Evolutionary conservation across 37 sponge, comb jelly and placozoan species (phyloP), one percentile per base, ranked within the genome.

Genomic region (Diacarnus erythraeanus): DNA sequence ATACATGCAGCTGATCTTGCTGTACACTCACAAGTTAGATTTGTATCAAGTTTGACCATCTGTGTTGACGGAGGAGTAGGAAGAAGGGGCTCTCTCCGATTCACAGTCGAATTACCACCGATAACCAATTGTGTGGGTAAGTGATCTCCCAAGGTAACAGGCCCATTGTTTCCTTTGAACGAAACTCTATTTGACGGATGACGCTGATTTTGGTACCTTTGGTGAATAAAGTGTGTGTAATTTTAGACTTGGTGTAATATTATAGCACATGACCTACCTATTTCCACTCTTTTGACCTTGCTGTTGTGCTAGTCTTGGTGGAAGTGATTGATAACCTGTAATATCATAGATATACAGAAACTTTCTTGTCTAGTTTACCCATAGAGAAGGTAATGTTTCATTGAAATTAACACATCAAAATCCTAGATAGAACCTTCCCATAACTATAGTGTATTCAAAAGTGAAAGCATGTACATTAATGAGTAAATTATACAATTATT

Each of bases 161-260:
- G 5, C 29, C 68, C 77, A 12, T 42, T 29, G 27, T 36, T 71
- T 20, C 57, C 69, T 23, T 64, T 76, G 23, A 57, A 70, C 17
- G 65, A 20, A 4, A 38, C 29, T 54, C 88, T 74, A 42, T 92
- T 92, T 41, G 85, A 37, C 20, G 93, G 93, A 57, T 92, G 93
- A 18, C 93, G 77, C 56, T 92, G 93, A 37, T 92, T 87, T 79
- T 92, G 93, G 69, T 92, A 92, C 51, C 93, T 77, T 31, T 3
- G 33, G 39, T 20, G 39, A 69, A 20, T 31, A 15, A 69, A 61
- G 21, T 29, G 20, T 61, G 64, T 59, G 8, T 15, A 12, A 47
- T 47, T 47, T 29, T 76, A 9, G n/a, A n/a, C n/a, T n/a, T n/a
- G n/a, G n/a, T n/a, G n/a, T n/a, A n/a, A n/a, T n/a, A n/a, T n/a